Evolutionary conservation across 2,113 vertebrate genomes (phyloP).

Genomic region (Cromileptes altivelis): DNA sequence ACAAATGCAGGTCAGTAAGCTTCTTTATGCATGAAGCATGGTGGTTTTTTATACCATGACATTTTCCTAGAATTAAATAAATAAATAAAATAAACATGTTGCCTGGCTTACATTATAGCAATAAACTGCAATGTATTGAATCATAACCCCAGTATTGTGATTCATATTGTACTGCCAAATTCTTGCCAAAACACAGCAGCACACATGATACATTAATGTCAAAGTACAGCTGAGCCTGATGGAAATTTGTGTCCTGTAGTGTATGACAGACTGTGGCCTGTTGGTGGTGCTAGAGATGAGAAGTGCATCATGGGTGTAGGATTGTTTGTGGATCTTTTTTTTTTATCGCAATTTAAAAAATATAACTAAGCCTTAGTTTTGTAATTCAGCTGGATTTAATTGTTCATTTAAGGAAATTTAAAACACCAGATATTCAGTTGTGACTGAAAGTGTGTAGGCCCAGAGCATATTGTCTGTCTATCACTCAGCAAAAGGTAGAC

Average conservation of each 20-base stretch:
- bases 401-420: background rate
- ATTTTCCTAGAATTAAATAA: no score
- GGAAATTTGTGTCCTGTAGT: background rate
- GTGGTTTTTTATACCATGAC: no score
- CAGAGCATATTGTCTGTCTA: background rate
- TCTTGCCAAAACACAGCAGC: no score
- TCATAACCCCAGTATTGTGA: no score
- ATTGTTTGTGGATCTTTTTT: background rate
- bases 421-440: background rate
- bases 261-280: background rate
- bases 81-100: no score
- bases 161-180: no score
- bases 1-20: no score
- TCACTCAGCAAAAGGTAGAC: background rate
- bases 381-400: background rate
- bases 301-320: background rate
- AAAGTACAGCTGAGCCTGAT: background rate
- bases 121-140: no score
- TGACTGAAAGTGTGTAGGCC: background rate
- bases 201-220: background rate
- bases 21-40: no score
- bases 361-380: background rate
- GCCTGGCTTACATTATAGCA: no score
- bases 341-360: background rate
- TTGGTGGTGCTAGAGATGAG: background rate